Base-by-base conservation (phyloP, 2,888 invertebrate genomes). In the Protonemura montana region DNA sequence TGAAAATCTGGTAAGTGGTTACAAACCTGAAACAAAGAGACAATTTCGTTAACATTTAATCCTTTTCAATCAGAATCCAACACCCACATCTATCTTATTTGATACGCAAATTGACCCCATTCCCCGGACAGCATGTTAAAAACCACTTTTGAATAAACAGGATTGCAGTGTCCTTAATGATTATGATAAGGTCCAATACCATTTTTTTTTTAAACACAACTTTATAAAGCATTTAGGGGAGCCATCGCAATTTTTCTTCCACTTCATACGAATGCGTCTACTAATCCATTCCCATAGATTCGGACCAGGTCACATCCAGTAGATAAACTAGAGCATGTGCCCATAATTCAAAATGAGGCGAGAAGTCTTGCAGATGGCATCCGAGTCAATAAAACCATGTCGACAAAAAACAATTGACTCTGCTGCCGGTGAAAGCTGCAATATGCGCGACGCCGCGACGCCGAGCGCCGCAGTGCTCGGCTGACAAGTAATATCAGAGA, bases 401-500 rank as follows among this genome's bases (percentile, higher is more conserved):
- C 82, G 41, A 41, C 29, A 29, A 81, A 81, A 81, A 81, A 81
- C 81, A 81, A 81, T 81, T 81, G 81, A 81, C 81, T 81, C 59
- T 59, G 59, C 59, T 59, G 59, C 59, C 59, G 59, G 59, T 10
- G 81, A 81, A 30, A 30, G 81, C n/a, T 81, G 81, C 81, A 81
- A 81, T 81, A 81, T 81, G 81, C 81, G n/a, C 6, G 78, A 3
- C 78, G 28, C 25, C 28, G 6, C 27, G 26, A 7, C 1, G 21
- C 26, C 26, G 5, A 7, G 27, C 28, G 78, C 59, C 78, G 78
- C 42, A 16, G n/a, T 35, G 82, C 82, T 41, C 25, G 26, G 30
- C 59, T 41, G 82, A 82, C 82, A 82, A 41, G 82, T 82, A 82
- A 82, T 82, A 82, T 82, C 82, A 41, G 42, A 35, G 82, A 6